Evolutionary conservation across 1,140 invertebrate genomes (phyloP).

Genomic region (Melanaphis sacchari): DNA sequence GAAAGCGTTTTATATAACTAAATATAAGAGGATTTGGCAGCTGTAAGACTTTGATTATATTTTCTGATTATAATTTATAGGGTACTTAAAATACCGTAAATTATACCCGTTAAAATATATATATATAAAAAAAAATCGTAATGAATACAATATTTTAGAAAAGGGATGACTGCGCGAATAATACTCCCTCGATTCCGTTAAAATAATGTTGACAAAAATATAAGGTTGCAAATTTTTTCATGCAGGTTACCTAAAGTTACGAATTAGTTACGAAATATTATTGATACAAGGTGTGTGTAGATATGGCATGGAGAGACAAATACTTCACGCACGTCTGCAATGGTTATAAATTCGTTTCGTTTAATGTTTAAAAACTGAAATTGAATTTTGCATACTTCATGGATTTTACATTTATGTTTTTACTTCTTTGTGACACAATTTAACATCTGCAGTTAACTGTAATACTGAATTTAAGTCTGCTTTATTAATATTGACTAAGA

Average conservation of each 20-base stretch:
- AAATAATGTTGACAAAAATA: background rate
- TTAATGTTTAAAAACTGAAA: background rate
- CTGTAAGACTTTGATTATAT: background rate
- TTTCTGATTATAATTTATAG: background rate
- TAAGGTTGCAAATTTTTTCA: background rate
- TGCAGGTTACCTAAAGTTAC: background rate
- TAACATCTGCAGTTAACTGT: background rate
- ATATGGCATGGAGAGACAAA: background rate
- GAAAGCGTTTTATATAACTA: background rate
- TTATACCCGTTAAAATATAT: background rate
- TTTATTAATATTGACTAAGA: background rate
- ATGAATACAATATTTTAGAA: background rate
- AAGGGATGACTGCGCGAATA: background rate
- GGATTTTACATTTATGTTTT: conserved; percentile 3
- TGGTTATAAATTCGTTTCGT: conserved; percentile 3
- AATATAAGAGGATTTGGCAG: background rate
- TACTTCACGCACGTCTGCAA: conserved; percentile 9
- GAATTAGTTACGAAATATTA: background rate
- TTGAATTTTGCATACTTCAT: conserved; percentile 9
- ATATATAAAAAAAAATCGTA: background rate
- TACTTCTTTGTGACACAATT: background rate
- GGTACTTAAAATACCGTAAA: background rate
- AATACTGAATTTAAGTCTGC: background rate
- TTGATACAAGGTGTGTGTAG: background rate
- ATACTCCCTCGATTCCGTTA: background rate